These are phyloP conservation scores for Drosophila yakuba DNA, from an alignment of 1,140 invertebrate species.

Conservation along the genomic window DNA sequence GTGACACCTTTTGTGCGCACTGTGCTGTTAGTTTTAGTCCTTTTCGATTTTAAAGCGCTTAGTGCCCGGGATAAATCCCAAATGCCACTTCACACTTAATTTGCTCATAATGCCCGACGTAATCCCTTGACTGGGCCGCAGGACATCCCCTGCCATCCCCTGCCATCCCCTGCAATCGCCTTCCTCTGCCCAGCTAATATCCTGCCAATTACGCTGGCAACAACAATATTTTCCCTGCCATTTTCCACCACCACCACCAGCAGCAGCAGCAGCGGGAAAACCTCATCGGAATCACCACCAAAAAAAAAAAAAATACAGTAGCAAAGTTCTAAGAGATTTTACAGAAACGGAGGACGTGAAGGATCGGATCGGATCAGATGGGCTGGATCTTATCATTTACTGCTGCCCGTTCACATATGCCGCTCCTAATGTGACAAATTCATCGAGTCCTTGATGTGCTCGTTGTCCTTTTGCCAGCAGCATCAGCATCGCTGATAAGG, in stretches of 20 bases:
- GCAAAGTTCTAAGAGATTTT: constrained; percentile 1
- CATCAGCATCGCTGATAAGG: constrained; percentile 66
- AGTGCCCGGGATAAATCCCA: constrained; percentile 62
- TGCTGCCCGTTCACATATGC: constrained; percentile 58
- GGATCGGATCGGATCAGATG: constrained; percentile 9
- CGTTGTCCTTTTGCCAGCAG: constrained; percentile 63
- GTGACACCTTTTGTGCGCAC: constrained; percentile 74
- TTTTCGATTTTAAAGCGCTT: constrained; percentile 59
- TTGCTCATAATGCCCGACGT: constrained; percentile 78
- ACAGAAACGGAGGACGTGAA: background rate
- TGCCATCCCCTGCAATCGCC: background rate
- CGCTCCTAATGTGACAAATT: constrained; percentile 77
- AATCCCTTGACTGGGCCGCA: constrained; percentile 56
- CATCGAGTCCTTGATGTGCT: constrained; percentile 55
- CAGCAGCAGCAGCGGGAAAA: too few species aligned
- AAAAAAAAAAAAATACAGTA: constrained; percentile 6
- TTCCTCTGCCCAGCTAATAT: constrained; percentile 49
- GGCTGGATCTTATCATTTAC: constrained; percentile 53
- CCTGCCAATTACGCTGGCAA: constrained; percentile 75
- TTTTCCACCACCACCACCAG: constrained; percentile 9
- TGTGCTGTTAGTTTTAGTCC: constrained; percentile 35
- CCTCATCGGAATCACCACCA: constrained; percentile 7
- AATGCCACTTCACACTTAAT: constrained; percentile 83
- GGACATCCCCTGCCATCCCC: constrained; percentile 52
- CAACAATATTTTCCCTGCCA: constrained; percentile 58